Conservation (phyloP, 2,888 invertebrate genomes). For the Amblyjoppa fuscipennis region DNA sequence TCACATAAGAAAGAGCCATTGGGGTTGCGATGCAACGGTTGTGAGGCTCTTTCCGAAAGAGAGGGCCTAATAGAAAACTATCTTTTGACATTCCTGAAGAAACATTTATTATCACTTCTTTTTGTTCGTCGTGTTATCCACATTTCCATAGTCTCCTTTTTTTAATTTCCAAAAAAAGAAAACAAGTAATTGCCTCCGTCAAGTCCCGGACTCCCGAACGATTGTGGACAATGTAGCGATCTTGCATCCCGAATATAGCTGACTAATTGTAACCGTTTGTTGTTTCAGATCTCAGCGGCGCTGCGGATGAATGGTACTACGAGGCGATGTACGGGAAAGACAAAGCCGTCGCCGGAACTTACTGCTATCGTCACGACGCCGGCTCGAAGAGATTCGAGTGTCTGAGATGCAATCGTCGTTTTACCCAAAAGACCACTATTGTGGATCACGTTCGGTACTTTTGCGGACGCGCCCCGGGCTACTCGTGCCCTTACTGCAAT, state of each 20-base stretch:
- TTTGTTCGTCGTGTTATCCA: background rate
- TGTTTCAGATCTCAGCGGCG: slow-evolving; percentile 44
- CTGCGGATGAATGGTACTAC: background rate
- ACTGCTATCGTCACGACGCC: slow-evolving; percentile 22
- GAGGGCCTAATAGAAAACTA: slow-evolving; percentile 56
- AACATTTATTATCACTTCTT: slow-evolving; percentile 19
- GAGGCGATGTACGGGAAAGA: background rate
- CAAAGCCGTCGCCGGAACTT: slow-evolving; percentile 24
- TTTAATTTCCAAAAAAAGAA: background rate
- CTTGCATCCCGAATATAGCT: background rate
- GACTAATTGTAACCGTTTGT: background rate
- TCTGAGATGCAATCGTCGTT: slow-evolving; percentile 54
- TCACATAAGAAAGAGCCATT: slow-evolving; percentile 66
- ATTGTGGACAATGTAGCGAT: background rate
- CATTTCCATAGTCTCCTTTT: background rate
- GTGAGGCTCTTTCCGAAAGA: slow-evolving; percentile 65
- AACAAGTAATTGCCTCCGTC: background rate
- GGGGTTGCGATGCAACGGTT: slow-evolving; percentile 61
- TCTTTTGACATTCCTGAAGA: slow-evolving; percentile 45
- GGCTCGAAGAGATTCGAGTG: slow-evolving; percentile 45
- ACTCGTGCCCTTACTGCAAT: slow-evolving; percentile 72
- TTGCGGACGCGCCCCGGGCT: slow-evolving; percentile 73
- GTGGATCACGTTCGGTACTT: slow-evolving; percentile 78
- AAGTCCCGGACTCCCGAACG: background rate
- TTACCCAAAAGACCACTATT: slow-evolving; percentile 75